Evolutionary conservation across 2,888 invertebrate genomes (phyloP), one percentile per base, ranked within the genome.

Genomic region (Thereva nobilitata): DNA sequence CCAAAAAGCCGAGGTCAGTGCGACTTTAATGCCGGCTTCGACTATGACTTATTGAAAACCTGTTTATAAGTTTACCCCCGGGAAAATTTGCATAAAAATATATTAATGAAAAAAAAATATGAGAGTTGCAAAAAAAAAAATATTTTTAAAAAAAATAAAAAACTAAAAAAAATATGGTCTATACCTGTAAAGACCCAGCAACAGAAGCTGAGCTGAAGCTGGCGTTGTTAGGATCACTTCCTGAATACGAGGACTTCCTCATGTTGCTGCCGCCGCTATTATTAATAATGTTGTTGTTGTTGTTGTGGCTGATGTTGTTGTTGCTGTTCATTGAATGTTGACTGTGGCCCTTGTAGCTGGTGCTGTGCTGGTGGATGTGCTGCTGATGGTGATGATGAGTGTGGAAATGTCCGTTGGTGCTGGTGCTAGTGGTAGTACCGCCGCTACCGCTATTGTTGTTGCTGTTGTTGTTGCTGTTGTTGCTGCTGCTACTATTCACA

Each of bases 181-280:
- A n/a, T n/a, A 80, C 80, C 80, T 80, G 80, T 71, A 80, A 77
- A 68, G 80, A 80, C 67, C 79, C 80, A 70, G 80, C 77, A 64
- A 80, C 77, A n/a, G 80, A 80, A 56, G 79, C 79, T 68, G 80
- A 80, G 72, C 79, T 80, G 71, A 80, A 80, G 72, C 80, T 80
- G 64, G 76, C 77, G 72, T 79, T 79, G 74, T 79, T 78, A 68
- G 73, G 74, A 72, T 76, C 75, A 69, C 75, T 75, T 70, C 72
- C 70, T 64, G 72, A 74, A 68, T 76, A 75, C 68, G 74, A 76
- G 69, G 76, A 76, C 67, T 77, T 77, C 70, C 76, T 70, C 72
- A 71, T 71, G 37, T 71, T 68, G 56, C 67, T 45, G n/a, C 7
- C 5, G 40, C 37, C 61, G 65, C 8, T 54, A 68, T 59, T 71